phyloP scores from a whole-genome alignment of 2,113 vertebrate species.

The Otus sunia region DNA sequence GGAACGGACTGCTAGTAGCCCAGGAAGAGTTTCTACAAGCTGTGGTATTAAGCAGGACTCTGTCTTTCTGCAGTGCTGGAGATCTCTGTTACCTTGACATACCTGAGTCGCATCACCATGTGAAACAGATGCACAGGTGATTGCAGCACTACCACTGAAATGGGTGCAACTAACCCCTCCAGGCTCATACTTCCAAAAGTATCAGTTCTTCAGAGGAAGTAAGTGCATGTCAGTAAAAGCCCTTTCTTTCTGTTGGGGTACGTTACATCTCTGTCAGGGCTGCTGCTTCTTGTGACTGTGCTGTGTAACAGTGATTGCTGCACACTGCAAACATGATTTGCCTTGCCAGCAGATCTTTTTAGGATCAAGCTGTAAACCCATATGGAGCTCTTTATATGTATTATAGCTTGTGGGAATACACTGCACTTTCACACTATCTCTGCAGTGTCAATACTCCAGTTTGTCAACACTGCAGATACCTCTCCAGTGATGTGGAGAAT shows the following conservation, averaged over 20 bases:
- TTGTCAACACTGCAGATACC: not conserved
- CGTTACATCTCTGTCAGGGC: not conserved
- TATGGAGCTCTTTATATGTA: not conserved
- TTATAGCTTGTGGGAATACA: not conserved
- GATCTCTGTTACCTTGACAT: not conserved
- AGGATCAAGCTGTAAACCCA: not conserved
- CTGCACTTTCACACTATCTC: not conserved
- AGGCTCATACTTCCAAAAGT: not conserved
- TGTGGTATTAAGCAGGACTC: not conserved
- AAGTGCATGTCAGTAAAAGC: not conserved
- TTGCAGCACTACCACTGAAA: not conserved
- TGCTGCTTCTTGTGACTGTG: not conserved
- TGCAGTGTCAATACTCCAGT: not conserved
- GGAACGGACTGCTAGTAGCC: not conserved
- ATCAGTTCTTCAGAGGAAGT: not conserved
- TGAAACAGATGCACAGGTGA: not conserved
- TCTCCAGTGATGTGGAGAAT: not conserved
- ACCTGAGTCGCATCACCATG: not conserved
- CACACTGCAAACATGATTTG: accelerated
- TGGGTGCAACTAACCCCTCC: not conserved
- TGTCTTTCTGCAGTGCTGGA: not conserved
- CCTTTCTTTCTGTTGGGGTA: not conserved
- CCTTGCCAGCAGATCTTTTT: not conserved
- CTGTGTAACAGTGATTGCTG: not conserved
- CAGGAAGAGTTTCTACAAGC: not conserved